Percentiles rank a stretch among this genome's conserved stretches.
Evolutionary conservation across 1,140 invertebrate genomes (phyloP).

Genomic region (Cyclina sinensis): DNA sequence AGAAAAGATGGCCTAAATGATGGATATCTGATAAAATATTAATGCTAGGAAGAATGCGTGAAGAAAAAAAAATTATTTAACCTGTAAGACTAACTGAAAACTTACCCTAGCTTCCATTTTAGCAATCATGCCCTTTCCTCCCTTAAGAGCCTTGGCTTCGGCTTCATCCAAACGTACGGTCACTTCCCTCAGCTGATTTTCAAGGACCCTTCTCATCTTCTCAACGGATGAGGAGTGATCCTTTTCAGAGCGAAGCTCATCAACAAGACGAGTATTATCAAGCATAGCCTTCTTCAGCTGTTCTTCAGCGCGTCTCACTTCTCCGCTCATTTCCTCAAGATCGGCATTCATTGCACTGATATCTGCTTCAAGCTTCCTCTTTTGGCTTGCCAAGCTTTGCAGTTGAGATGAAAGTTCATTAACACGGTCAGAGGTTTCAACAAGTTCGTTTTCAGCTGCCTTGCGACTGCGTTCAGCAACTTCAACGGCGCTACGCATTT

Average conservation of each 20-base stretch:
- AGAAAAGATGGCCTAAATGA: too few species aligned
- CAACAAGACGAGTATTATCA: slow-evolving; percentile 98
- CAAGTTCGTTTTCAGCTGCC: slow-evolving; percentile 97
- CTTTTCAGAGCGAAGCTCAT: slow-evolving; percentile 99
- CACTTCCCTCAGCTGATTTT: slow-evolving; percentile 99
- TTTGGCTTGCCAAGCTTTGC: slow-evolving; percentile 96
- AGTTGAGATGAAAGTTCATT: slow-evolving; percentile 98
- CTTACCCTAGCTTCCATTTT: slow-evolving; percentile 88
- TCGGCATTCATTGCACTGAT: slow-evolving; percentile 96
- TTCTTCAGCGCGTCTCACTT: slow-evolving; percentile 84
- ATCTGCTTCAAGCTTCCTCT: slow-evolving; percentile 99
- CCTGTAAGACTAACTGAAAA: too few species aligned
- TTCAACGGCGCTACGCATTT: slow-evolving; percentile 97
- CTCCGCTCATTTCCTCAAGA: slow-evolving; percentile 86
- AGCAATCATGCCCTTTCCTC: slow-evolving; percentile 94
- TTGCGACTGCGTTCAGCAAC: slow-evolving; percentile 98
- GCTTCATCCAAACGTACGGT: slow-evolving; percentile 97
- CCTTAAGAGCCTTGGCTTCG: slow-evolving; percentile 98
- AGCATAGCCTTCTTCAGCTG: slow-evolving; percentile 95
- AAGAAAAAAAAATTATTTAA: too few species aligned
- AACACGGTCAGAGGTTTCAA: slow-evolving; percentile 98
- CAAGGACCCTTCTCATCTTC: slow-evolving; percentile 98
- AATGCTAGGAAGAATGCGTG: too few species aligned
- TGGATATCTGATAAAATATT: too few species aligned
- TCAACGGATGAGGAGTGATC: slow-evolving; percentile 99